These are phyloP conservation scores for Cyanocitta stelleri DNA, from an alignment of 2,113 vertebrate genomes.

Conservation along the genomic window DNA sequence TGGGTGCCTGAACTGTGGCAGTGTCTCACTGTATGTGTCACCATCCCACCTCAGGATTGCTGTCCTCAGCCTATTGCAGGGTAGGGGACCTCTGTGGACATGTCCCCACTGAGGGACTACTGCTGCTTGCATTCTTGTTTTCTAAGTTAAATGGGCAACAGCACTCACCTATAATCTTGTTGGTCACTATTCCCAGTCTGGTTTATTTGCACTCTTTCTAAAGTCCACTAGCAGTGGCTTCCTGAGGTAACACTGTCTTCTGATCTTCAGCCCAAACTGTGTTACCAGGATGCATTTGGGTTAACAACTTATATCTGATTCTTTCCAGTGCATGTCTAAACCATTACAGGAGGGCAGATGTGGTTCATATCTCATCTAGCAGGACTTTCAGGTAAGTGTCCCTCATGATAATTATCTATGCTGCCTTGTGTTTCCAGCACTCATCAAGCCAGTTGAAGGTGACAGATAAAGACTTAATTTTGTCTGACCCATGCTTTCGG, in stretches of 20 bases:
- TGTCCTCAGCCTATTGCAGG: background rate
- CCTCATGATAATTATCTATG: background rate
- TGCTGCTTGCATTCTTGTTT: background rate
- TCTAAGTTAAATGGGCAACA: background rate
- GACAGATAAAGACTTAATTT: background rate
- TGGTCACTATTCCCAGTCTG: background rate
- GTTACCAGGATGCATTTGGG: background rate
- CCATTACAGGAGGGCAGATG: background rate
- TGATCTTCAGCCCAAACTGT: background rate
- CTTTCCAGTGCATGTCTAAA: background rate
- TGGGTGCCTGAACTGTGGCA: background rate
- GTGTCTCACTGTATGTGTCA: fast-evolving
- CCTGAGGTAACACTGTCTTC: background rate
- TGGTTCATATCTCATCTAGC: background rate
- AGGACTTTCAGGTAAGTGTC: background rate
- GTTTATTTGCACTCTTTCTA: background rate
- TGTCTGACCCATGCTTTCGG: fast-evolving
- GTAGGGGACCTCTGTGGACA: fast-evolving
- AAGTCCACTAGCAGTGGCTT: background rate
- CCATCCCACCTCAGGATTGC: fast-evolving
- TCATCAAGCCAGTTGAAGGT: background rate
- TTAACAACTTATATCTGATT: background rate
- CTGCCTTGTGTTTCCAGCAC: background rate
- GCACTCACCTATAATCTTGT: background rate
- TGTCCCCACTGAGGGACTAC: background rate